Base-by-base conservation (phyloP, 2,113 vertebrate genomes). In the Callionymus lyra region DNA sequence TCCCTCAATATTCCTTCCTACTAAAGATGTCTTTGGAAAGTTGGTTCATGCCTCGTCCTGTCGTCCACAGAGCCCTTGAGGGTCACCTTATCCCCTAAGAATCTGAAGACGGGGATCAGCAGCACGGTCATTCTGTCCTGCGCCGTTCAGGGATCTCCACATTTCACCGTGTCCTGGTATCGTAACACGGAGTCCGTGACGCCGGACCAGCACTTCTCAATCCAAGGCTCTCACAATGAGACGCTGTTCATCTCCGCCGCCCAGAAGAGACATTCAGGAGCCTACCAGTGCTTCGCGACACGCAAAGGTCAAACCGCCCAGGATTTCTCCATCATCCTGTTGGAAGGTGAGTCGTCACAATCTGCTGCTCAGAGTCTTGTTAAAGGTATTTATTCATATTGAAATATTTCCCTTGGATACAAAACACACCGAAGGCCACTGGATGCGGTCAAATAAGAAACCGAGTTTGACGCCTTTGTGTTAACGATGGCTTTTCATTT, bases 101-200 rank as follows among this genome's bases (percentile, higher is more conserved):
- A 97, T 82, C 86, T 99, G 71, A 98, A 97, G 81, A 97, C 93
- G 0, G 94, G 94, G 50, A 98, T 99, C 31, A 94, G 95, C 81
- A 98, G 92, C 74, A 97, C 95, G 0, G 95, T 98, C 63, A 97
- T 97, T 81, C 87, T 99, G 21, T 95, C 93, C 12, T 97, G 95
- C 31, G 82, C 91, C 4, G 91, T 97, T 34, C 88, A 87, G 37
- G 94, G 95, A 43, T 95, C 94, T n/a, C 93, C 93, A 0, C 91
- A 97, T 70, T 97, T 92, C 46, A 60, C 72, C 37, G 85, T 97
- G 74, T 88, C 84, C 67, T 99, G 95, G 95, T 98, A 92, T 81
- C 90, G 93, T 59, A 98, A 99, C 87, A 98, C 93, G 0, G 92
- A 96, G 66, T 84, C 85, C 6, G 89, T 97, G 56, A 68, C 77